Percentiles rank a stretch among this genome's conserved stretches.
Conservation (phyloP, 92 coral and sea anemone species). For the Epizoanthus stellaris region DNA sequence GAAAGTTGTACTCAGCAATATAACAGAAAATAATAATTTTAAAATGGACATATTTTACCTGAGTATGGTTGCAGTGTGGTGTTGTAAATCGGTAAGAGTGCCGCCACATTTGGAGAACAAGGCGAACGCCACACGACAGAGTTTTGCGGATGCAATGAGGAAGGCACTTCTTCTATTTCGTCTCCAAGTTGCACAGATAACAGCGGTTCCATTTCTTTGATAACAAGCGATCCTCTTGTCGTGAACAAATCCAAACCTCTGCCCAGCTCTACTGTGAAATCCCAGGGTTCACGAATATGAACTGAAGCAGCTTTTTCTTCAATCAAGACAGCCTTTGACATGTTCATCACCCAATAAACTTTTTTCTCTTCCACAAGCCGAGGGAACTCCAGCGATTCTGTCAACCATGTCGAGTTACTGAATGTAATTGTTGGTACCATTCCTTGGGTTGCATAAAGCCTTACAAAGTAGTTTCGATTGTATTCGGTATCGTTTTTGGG, state of each 20-base stretch:
- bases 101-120: conserved; percentile 81
- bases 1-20: neutral
- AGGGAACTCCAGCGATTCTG: conserved; percentile 62
- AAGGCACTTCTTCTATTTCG: conserved; percentile 32
- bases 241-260: conserved; percentile 80
- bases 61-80: conserved; percentile 58
- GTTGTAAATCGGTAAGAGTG: conserved; percentile 66
- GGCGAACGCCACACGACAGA: conserved; percentile 72
- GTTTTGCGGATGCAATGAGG: conserved; percentile 41
- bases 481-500: conserved; percentile 70
- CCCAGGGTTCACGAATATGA: conserved; percentile 70
- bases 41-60: conserved; percentile 53
- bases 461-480: conserved; percentile 74
- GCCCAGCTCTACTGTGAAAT: conserved; percentile 78
- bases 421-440: conserved; percentile 82
- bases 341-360: conserved; percentile 68
- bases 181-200: conserved; percentile 79
- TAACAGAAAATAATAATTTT: neutral
- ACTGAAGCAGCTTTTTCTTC: conserved; percentile 16
- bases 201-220: conserved; percentile 73
- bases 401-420: conserved; percentile 80
- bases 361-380: conserved; percentile 43
- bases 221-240: conserved; percentile 78
- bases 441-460: conserved; percentile 73
- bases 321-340: conserved; percentile 60